Evolutionary conservation across 2,113 vertebrate genomes (phyloP).

Genomic region (Picathartes gymnocephalus): DNA sequence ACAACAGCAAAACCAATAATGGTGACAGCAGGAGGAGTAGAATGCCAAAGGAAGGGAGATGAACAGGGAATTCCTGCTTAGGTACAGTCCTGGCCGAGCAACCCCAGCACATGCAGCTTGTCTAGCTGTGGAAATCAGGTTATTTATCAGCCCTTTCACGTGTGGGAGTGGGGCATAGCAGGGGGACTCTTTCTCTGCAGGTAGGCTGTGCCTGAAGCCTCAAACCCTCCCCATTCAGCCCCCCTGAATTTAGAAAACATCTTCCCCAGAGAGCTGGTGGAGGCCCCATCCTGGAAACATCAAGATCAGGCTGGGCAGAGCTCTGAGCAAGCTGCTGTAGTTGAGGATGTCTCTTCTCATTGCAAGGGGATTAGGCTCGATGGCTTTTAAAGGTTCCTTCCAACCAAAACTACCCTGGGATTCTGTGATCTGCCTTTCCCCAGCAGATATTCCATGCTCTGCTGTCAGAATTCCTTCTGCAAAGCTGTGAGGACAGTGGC

Average conservation of each 20-base stretch:
- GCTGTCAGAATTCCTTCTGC: background rate
- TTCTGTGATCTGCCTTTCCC: background rate
- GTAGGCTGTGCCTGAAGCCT: background rate
- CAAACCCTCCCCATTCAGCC: background rate
- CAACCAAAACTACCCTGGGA: background rate
- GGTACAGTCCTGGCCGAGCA: background rate
- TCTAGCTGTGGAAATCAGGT: background rate
- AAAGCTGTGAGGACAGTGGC: background rate
- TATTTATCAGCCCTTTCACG: background rate
- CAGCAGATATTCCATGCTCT: fast-evolving
- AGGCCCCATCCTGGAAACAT: background rate
- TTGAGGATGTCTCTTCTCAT: background rate
- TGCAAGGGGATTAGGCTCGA: background rate
- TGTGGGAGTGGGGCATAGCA: background rate
- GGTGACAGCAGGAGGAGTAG: background rate
- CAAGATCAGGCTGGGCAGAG: background rate
- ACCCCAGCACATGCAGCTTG: fast-evolving
- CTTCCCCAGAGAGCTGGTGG: background rate
- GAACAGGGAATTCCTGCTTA: background rate
- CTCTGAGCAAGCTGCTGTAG: background rate
- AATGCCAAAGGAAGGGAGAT: background rate
- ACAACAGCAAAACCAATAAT: background rate
- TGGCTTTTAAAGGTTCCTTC: background rate
- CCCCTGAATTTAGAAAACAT: background rate
- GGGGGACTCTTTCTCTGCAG: background rate